These are phyloP conservation scores for Andrena fulva DNA, from an alignment of 2,888 invertebrate species.

Conservation along the genomic window DNA sequence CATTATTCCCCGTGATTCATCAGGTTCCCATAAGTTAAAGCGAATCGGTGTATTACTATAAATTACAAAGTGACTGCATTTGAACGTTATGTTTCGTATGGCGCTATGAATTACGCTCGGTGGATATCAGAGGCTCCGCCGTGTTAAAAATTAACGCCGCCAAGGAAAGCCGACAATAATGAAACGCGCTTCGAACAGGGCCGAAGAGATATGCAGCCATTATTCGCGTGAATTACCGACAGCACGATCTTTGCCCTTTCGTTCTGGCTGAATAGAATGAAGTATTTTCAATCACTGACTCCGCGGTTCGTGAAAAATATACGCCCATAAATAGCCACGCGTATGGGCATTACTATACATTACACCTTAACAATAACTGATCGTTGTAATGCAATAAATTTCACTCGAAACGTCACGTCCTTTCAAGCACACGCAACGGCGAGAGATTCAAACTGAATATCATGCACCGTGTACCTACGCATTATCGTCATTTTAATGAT, in stretches of 20 bases:
- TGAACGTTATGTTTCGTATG: constrained; percentile 25
- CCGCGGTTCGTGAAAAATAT: constrained; percentile 22
- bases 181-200: constrained; percentile 40
- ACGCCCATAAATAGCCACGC: constrained; percentile 8
- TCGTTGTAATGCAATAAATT: constrained; percentile 25
- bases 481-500: not conserved
- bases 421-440: not conserved
- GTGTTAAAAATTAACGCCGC: constrained; percentile 26
- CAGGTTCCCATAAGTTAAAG: constrained; percentile 36
- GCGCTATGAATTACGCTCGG: constrained; percentile 41
- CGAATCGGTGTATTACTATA: constrained; percentile 28
- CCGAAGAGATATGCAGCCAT: constrained; percentile 44
- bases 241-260: constrained; percentile 34
- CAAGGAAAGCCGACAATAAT: constrained; percentile 46
- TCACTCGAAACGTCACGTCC: not conserved
- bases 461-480: not conserved
- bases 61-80: constrained; percentile 30
- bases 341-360: not conserved
- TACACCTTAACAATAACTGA: constrained; percentile 35
- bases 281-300: constrained; percentile 39
- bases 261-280: constrained; percentile 21
- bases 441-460: not conserved
- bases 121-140: constrained; percentile 2
- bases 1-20: constrained; percentile 45
- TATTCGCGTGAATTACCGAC: constrained; percentile 44